Evolutionary conservation across 2,888 invertebrate species (phyloP).

Genomic region (Tigriopus californicus): DNA sequence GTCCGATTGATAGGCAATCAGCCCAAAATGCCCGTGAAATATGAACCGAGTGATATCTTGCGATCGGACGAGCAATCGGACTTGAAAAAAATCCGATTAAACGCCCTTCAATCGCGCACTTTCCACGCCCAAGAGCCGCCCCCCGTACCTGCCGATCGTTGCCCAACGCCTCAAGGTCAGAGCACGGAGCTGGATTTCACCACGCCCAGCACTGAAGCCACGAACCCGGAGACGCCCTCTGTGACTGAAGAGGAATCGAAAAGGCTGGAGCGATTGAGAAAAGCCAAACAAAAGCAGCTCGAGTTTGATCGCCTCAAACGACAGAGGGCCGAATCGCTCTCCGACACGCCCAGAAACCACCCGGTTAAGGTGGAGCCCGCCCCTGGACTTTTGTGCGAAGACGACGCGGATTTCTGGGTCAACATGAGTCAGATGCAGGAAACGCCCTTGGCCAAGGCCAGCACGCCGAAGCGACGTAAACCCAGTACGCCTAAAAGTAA

Average conservation of each 20-base stretch:
- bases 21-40: neutral
- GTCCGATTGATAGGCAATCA: slow-evolving; percentile 20
- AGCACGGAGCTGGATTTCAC: neutral
- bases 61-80: no score
- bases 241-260: neutral
- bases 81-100: no score
- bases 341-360: neutral
- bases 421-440: slow-evolving; percentile 2
- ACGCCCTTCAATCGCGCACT: no score
- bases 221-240: neutral
- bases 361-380: neutral
- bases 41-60: slow-evolving; percentile 1
- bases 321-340: neutral
- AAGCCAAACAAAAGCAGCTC: slow-evolving; percentile 2
- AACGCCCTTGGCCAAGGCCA: neutral
- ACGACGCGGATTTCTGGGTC: slow-evolving; percentile 10
- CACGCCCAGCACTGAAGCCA: neutral
- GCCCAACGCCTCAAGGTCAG: neutral
- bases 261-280: neutral
- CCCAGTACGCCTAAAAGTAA: no score
- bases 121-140: neutral
- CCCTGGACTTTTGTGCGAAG: neutral
- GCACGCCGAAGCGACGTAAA: no score
- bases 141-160: neutral
- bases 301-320: slow-evolving; percentile 3